Base-by-base conservation (phyloP, 2,888 invertebrate genomes). In the Zootermopsis nevadensis region DNA sequence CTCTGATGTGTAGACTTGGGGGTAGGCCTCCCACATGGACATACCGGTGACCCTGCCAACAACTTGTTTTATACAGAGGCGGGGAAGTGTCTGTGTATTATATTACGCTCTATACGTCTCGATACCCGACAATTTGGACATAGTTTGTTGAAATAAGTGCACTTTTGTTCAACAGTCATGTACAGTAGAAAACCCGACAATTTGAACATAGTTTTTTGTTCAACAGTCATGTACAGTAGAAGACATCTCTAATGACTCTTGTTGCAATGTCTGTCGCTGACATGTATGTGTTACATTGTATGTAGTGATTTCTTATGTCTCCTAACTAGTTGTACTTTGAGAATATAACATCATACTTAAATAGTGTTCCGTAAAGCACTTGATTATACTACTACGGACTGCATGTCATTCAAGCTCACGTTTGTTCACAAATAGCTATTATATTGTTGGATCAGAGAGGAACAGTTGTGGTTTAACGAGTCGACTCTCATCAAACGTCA, bases 11-110 rank as follows among this genome's bases (percentile, higher is more conserved):
- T 42, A 74, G 74, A 24, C 38, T 74, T 38, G 74, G 74, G 74
- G 27, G 74, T 2, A 74, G 74, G 38, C 74, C 74, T n/a, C 74
- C 74, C 33, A 74, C 74, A 42, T 74, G 38, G 74, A 38, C 35
- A 74, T 42, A 74, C 15, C 22, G 74, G 38, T 42, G 42, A 38
- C 74, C 74, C 35, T 74, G 74, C 38, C 74, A 69, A 33, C 33
- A 74, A 74, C 74, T 74, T 33, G 74, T 74, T 74, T 42, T 74
- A 22, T 38, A 38, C 6, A 38, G n/a, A n/a, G 42, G 74, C n/a
- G 38, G 35, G 38, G 24, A 0, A 42, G 74, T 3, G 33, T 69
- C 4, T 69, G 12, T 60, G 27, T n/a, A 27, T 27, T 27, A 27
- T 27, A 1, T 60, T 60, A 27, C n/a, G n/a, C 27, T 48, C 15